Percentiles rank a stretch among this genome's conserved stretches.
Conservation (phyloP, 2,113 vertebrate genomes). For the Menidia beryllina region DNA sequence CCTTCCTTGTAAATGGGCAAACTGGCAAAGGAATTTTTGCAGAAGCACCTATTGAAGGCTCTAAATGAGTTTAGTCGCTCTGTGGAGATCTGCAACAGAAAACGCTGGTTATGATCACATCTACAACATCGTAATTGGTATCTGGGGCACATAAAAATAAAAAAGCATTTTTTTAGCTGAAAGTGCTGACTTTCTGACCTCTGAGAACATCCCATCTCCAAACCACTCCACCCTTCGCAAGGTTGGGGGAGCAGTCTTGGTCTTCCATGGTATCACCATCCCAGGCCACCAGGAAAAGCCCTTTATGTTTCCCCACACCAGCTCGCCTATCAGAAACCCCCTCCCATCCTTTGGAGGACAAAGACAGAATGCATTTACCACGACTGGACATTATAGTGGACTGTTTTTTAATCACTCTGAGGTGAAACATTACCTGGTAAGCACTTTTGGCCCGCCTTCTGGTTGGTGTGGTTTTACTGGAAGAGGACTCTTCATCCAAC, state of each 20-base stretch:
- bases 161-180: not conserved
- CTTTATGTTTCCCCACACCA: constrained; percentile 94
- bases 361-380: not conserved
- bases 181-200: constrained; percentile 80
- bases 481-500: constrained; percentile 36
- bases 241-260: constrained; percentile 76
- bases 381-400: not conserved
- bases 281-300: constrained; percentile 96
- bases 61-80: constrained; percentile 85
- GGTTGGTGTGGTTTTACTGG: constrained; percentile 34
- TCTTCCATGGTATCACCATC: constrained; percentile 87
- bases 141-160: not conserved
- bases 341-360: constrained; percentile 85
- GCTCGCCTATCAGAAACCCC: constrained; percentile 87
- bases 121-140: not conserved
- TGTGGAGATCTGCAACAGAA: constrained; percentile 83
- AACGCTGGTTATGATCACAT: not conserved
- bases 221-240: constrained; percentile 95
- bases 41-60: constrained; percentile 88
- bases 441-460: constrained; percentile 47
- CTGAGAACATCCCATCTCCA: constrained; percentile 93
- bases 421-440: constrained; percentile 69
- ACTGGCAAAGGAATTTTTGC: constrained; percentile 86
- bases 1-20: constrained; percentile 90
- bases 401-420: not conserved